These are phyloP conservation scores for Paradoxurus hermaphroditus DNA, from an alignment of 2,113 vertebrate species.

Conservation along the genomic window DNA sequence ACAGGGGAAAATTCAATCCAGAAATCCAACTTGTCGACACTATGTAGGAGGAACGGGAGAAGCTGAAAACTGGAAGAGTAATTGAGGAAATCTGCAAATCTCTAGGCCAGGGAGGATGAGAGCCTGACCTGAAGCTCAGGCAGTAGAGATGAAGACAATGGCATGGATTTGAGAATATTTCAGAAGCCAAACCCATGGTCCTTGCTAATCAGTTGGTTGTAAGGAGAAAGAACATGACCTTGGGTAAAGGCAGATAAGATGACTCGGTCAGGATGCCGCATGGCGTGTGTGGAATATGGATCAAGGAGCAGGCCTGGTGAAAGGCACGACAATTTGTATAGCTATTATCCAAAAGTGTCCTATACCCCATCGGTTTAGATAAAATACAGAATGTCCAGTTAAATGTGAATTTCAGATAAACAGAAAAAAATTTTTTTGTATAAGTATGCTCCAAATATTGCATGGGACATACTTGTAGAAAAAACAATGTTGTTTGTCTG, in stretches of 20 bases:
- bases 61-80: background rate
- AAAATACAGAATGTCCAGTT: background rate
- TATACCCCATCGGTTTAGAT: background rate
- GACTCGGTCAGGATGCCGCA: background rate
- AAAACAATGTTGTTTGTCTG: background rate
- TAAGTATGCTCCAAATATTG: background rate
- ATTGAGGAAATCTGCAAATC: conserved; percentile 14
- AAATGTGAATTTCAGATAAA: background rate
- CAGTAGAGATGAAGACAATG: background rate
- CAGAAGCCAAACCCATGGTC: background rate
- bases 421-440: background rate
- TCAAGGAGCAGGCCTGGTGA: background rate
- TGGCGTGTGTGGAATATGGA: background rate
- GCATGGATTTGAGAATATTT: background rate
- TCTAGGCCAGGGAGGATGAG: background rate
- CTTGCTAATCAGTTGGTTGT: background rate
- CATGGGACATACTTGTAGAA: background rate
- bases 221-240: background rate
- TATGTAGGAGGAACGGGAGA: background rate
- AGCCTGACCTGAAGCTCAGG: background rate
- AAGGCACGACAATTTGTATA: background rate
- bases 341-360: background rate
- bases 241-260: background rate
- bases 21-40: background rate
- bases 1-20: background rate